These are phyloP conservation scores for Planiliza haematocheilus DNA, from an alignment of 2,113 vertebrate genomes.

Conservation along the genomic window DNA sequence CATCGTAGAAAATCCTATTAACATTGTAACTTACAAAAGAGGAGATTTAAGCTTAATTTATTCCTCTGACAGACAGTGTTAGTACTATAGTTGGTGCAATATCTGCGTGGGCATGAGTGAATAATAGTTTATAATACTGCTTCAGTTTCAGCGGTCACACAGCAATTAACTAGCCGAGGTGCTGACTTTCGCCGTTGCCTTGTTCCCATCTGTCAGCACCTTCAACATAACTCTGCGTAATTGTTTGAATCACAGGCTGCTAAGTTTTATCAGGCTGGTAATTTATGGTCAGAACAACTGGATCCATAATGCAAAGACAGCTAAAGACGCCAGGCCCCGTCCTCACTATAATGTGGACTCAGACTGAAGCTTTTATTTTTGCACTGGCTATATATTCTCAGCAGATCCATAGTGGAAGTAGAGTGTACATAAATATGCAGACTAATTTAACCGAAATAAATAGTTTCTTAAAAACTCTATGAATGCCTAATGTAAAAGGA, in stretches of 20 bases:
- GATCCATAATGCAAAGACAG: too few relatives aligned
- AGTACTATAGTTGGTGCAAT: slow-evolving; percentile 1
- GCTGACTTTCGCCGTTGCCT: slow-evolving; percentile 29
- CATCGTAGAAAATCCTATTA: not conserved
- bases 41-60: not conserved
- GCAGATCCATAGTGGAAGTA: too few relatives aligned
- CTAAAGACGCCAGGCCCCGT: too few relatives aligned
- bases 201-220: not conserved
- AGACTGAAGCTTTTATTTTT: too few relatives aligned
- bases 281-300: too few relatives aligned
- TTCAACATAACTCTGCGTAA: not conserved
- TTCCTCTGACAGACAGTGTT: not conserved
- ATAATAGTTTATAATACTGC: slow-evolving; percentile 28
- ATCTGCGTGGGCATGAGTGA: slow-evolving; percentile 9
- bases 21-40: too few relatives aligned
- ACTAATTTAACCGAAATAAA: not conserved
- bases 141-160: slow-evolving; percentile 25
- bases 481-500: not conserved
- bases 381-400: too few relatives aligned
- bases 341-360: too few relatives aligned
- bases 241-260: not conserved
- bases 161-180: slow-evolving; percentile 17
- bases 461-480: not conserved
- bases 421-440: not conserved
- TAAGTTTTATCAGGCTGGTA: slow-evolving; percentile 4